These are phyloP conservation scores for Zingel zingel DNA, from an alignment of 2,113 vertebrate genomes.

Conservation along the genomic window DNA sequence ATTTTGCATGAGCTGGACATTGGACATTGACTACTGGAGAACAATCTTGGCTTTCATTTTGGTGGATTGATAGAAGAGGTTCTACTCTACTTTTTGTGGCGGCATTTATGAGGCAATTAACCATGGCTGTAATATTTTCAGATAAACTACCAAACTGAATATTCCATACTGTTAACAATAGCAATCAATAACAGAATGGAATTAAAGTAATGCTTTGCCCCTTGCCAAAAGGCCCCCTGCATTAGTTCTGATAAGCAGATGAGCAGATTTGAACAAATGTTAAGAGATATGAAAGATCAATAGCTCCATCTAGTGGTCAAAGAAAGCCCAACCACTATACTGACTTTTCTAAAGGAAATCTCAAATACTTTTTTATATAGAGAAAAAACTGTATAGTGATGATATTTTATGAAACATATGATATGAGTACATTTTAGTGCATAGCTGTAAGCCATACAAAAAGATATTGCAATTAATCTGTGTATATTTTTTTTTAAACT, in stretches of 20 bases:
- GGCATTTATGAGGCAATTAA: background rate
- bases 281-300: constrained; percentile 52
- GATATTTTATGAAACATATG: background rate
- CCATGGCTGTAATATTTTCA: background rate
- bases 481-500: background rate
- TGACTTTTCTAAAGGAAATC: background rate
- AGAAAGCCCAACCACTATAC: background rate
- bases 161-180: background rate
- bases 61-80: background rate
- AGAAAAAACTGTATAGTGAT: background rate
- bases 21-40: too few species aligned
- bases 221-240: background rate
- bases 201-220: background rate
- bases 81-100: background rate
- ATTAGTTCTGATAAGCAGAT: background rate
- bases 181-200: background rate
- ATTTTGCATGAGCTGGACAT: background rate
- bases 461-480: background rate
- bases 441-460: background rate
- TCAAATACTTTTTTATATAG: background rate
- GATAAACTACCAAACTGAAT: background rate
- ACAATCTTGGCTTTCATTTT: too few species aligned
- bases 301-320: constrained; percentile 75
- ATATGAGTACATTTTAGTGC: background rate
- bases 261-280: background rate